Evolutionary conservation across 2,113 vertebrate genomes (phyloP), one percentile per base, ranked within the genome.

Genomic region (Pardalotus punctatus): DNA sequence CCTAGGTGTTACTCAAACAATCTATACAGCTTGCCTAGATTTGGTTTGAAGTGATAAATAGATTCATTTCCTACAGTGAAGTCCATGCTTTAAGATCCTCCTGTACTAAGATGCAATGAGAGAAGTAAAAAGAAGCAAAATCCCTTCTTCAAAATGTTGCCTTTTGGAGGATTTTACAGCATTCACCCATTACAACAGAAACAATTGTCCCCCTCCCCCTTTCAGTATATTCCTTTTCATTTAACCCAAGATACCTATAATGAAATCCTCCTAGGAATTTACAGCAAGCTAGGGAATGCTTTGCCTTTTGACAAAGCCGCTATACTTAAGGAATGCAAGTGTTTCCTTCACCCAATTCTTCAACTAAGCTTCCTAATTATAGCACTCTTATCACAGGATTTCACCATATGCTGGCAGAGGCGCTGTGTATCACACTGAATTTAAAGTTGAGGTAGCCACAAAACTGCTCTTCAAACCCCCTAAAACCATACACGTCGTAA

Each of bases 401-500:
- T 91, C 56, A 69, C 7, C 33, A 51, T 14, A 50, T 1, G 33
- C 78, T 20, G 92, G 57, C 56, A 43, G 83, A 77, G 73, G 80
- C 3, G 0, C 72, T 50, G 76, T 20, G 36, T 3, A 57, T 31
- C 50, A 70, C 81, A 7, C 56, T 36, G 90, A 85, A 79, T 94
- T 53, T 64, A 6, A 93, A 93, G 56, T 5, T 5, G 5, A 66
- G 43, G 43, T 17, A 47, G 73, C 35, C 87, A 78, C 16, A 4
- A 42, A 91, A 38, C 12, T 70, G 40, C 35, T 89, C 65, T 71
- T 66, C 48, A 74, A 61, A 53, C 11, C 48, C 48, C 9, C 54
- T 27, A n/a, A 72, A 42, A 2, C 24, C 62, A 25, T 0, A 4
- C 25, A 16, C 4, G 2, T 0, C 1, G 23, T 12, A 15, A 54